Conservation (phyloP, 2,797 vertebrate genomes). For the Galago senegalensis region DNA sequence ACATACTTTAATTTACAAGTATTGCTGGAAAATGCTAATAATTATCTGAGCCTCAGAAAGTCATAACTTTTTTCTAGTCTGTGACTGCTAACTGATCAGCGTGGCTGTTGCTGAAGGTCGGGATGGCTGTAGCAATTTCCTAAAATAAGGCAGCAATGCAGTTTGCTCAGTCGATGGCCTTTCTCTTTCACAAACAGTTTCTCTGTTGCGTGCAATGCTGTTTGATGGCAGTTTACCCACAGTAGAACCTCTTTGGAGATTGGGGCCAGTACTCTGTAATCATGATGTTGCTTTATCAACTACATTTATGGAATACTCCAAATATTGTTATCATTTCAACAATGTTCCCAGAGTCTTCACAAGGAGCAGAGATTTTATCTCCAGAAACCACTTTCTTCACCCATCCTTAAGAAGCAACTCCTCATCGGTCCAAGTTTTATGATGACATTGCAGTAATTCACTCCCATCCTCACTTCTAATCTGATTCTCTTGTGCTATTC, state of each 20-base stretch:
- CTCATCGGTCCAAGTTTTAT: neutral
- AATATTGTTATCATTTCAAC: neutral
- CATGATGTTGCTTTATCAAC: neutral
- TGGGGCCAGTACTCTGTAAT: neutral
- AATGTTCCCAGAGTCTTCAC: neutral
- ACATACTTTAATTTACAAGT: neutral
- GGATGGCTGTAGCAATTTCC: no score
- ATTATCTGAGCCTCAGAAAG: neutral
- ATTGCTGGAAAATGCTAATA: neutral
- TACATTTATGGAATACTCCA: neutral
- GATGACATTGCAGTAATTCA: neutral
- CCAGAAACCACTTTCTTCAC: neutral
- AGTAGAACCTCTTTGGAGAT: neutral
- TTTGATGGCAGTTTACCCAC: neutral
- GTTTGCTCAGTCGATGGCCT: neutral
- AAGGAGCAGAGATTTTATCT: neutral
- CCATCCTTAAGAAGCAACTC: neutral
- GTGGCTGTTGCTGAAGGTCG: neutral
- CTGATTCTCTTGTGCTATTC: neutral
- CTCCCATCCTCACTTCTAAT: neutral
- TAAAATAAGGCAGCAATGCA: neutral
- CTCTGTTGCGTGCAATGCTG: neutral
- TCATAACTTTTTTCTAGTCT: accelerated
- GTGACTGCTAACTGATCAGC: neutral
- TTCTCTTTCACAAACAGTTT: neutral